These are phyloP conservation scores for Ophiodon elongatus DNA, from an alignment of 2,113 vertebrate genomes.

Conservation along the genomic window DNA sequence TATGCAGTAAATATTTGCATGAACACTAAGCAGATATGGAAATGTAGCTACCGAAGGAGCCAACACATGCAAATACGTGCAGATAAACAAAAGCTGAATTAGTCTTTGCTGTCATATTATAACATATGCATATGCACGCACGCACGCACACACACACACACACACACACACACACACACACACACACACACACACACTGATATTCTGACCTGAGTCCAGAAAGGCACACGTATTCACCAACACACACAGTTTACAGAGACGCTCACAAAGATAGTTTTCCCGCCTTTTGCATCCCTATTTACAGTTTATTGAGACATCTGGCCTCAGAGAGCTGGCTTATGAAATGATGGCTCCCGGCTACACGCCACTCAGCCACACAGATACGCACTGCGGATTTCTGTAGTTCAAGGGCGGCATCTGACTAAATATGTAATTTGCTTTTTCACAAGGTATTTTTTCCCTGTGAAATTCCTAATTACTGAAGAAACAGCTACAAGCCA, in stretches of 20 bases:
- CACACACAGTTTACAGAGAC: neutral
- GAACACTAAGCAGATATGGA: neutral
- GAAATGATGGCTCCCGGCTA: constrained; percentile 14
- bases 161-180: neutral
- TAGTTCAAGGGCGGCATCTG: neutral
- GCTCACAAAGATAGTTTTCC: constrained; percentile 7
- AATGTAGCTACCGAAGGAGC: neutral
- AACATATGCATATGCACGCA: no score
- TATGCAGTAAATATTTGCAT: neutral
- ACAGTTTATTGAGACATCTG: constrained; percentile 7
- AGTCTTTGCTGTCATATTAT: neutral
- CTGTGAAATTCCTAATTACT: no score
- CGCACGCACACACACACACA: no score
- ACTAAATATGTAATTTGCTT: neutral
- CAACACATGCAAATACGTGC: neutral
- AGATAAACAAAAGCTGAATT: constrained; percentile 8
- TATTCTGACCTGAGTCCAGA: neutral
- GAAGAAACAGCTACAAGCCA: neutral
- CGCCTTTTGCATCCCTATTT: constrained; percentile 4
- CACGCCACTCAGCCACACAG: neutral
- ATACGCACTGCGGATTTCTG: neutral
- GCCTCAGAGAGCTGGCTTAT: constrained; percentile 6
- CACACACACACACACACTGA: neutral
- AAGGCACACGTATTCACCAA: neutral
- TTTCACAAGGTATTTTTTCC: neutral